Base-by-base conservation (phyloP, 2,797 vertebrate species). In the Sebastes oblongus region DNA sequence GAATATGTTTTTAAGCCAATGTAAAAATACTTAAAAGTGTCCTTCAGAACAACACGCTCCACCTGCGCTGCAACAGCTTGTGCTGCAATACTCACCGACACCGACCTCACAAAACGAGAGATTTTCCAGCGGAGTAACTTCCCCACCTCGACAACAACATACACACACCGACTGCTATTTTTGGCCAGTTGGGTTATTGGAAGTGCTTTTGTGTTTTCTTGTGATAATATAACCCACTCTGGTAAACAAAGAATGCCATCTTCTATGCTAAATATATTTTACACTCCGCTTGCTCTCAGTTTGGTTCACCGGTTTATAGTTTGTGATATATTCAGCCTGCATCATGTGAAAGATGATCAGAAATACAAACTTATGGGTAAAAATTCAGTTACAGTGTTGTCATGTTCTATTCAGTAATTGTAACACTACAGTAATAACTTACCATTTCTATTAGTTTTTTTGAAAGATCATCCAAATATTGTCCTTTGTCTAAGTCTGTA, bases 241-340 rank as follows among this genome's bases (percentile, higher is more conserved):
- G 52, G 46, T 65, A 81, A 76, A 74, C 67, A 84, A 72, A 74
- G 65, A 67, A 66, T 66, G 64, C 18, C 7, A 66, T 80, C 83
- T 87, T 69, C 42, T 50, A 68, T 70, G 67, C 64, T 66, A 66
- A 81, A 66, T 27, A 77, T 75, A 79, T 80, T 80, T 71, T 46
- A 73, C 69, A 85, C 75, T 78, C 75, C 50, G 20, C 46, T 81
- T 56, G 24, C 36, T 71, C 25, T 78, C 58, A 42, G 1, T 66
- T 77, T 54, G 24, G 62, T 83, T 77, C 61, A 61, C 2, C 8
- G 13, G 29, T 61, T 78, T 18, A 59, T 16, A 24, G 12, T 70
- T 32, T 66, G 32, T 76, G 59, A 76, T 56, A 27, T 66, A 68
- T 83, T 66, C 59, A 69, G 60, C 10, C 67, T 29, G 52, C 32